phyloP scores from a whole-genome alignment of 2,797 vertebrate genomes.

The Synanceia verrucosa region DNA sequence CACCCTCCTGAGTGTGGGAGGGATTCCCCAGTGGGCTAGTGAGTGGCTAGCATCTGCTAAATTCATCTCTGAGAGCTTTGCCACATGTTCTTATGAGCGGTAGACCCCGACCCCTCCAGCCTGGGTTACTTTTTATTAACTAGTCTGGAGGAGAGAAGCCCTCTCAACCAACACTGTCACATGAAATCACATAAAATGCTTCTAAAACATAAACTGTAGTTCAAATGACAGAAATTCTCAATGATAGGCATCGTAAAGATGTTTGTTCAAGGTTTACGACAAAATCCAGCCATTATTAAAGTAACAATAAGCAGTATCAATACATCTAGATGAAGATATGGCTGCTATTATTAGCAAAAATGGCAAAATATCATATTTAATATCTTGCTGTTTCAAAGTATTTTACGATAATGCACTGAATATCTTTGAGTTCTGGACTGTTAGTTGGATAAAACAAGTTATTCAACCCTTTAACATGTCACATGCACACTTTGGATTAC shows the following conservation, averaged over 20 bases:
- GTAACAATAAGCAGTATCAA: too few relatives aligned
- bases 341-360: too few relatives aligned
- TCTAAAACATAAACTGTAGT: background rate
- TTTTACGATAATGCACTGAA: background rate
- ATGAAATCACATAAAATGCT: constrained; percentile 12
- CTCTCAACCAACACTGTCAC: constrained; percentile 16
- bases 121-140: constrained; percentile 51
- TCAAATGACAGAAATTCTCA: background rate
- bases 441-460: background rate
- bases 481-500: too few relatives aligned
- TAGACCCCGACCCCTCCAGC: constrained; percentile 48
- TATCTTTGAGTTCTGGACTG: background rate
- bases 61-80: constrained; percentile 71
- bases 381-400: background rate
- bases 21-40: constrained; percentile 62
- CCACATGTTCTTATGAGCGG: constrained; percentile 67
- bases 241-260: background rate
- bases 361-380: background rate
- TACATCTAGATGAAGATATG: too few relatives aligned
- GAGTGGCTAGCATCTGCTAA: constrained; percentile 66
- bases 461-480: background rate
- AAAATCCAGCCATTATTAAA: background rate
- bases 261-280: background rate
- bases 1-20: constrained; percentile 53
- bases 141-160: constrained; percentile 21